Evolutionary conservation across 1,140 invertebrate species (phyloP).

Genomic region (Magallana ariakensis): DNA sequence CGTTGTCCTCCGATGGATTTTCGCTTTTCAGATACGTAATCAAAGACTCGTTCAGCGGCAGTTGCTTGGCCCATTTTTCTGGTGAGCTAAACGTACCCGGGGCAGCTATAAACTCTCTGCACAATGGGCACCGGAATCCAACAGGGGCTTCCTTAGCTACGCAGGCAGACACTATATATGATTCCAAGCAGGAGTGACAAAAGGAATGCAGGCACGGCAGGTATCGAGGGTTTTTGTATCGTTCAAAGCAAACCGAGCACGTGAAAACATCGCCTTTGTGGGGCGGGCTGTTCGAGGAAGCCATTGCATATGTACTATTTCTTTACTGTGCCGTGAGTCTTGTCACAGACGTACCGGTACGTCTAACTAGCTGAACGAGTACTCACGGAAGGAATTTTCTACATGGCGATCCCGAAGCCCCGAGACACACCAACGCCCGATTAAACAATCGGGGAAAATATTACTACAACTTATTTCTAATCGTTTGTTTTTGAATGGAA

Average conservation of each 20-base stretch:
- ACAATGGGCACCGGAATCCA: background rate
- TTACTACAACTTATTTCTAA: no score
- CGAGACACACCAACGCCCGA: no score
- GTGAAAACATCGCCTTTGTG: background rate
- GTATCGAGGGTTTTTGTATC: background rate
- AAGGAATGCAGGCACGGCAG: background rate
- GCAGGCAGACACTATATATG: background rate
- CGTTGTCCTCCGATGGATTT: background rate
- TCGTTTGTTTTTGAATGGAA: no score
- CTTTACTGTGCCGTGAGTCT: no score
- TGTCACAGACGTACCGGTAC: no score
- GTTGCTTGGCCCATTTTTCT: constrained; percentile 1
- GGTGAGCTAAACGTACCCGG: background rate
- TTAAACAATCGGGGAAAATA: no score
- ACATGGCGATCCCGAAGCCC: no score
- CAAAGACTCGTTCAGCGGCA: background rate
- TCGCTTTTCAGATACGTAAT: background rate
- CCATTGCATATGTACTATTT: background rate
- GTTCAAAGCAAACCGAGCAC: constrained; percentile 9
- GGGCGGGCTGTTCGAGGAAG: background rate
- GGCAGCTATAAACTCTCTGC: background rate
- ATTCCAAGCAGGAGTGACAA: constrained; percentile 4
- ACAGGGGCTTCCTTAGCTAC: background rate
- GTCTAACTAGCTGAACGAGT: no score
- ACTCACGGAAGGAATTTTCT: no score